Evolutionary conservation across 2,797 vertebrate genomes (phyloP).

Genomic region (Pelodytes ibericus): DNA sequence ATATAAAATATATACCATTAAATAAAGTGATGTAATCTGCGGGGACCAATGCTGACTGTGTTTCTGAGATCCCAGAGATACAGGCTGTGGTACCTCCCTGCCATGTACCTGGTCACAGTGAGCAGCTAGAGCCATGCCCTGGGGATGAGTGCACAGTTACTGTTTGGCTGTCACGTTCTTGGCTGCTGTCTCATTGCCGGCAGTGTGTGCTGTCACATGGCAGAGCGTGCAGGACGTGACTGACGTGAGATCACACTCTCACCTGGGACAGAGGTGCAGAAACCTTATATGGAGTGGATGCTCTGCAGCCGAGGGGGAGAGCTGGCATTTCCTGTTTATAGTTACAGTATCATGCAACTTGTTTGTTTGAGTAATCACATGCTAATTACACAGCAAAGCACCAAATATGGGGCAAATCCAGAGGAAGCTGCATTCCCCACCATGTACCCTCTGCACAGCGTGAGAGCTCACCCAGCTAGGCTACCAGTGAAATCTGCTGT

Average conservation of each 20-base stretch:
- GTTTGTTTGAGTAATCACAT: neutral
- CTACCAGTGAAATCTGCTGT: too few relatives aligned
- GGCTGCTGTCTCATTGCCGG: neutral
- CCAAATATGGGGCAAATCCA: constrained; percentile 24
- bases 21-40: too few relatives aligned
- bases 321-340: constrained; percentile 29
- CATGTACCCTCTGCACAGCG: too few relatives aligned
- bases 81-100: too few relatives aligned
- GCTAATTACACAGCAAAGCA: neutral
- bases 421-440: too few relatives aligned
- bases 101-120: too few relatives aligned
- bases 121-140: too few relatives aligned
- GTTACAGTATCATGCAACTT: neutral
- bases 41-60: too few relatives aligned
- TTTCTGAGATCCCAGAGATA: too few relatives aligned
- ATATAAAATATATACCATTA: too few relatives aligned
- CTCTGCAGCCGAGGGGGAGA: neutral
- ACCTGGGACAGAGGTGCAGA: neutral
- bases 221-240: constrained; percentile 10
- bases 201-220: neutral
- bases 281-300: constrained; percentile 15
- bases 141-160: too few relatives aligned
- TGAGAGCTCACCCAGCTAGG: too few relatives aligned
- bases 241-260: neutral
- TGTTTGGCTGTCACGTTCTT: neutral